A percentile compares a stretch with the other conserved stretches of the same genome.
Conservation (phyloP, 2,888 invertebrate species). For the Leptura quadrifasciata region DNA sequence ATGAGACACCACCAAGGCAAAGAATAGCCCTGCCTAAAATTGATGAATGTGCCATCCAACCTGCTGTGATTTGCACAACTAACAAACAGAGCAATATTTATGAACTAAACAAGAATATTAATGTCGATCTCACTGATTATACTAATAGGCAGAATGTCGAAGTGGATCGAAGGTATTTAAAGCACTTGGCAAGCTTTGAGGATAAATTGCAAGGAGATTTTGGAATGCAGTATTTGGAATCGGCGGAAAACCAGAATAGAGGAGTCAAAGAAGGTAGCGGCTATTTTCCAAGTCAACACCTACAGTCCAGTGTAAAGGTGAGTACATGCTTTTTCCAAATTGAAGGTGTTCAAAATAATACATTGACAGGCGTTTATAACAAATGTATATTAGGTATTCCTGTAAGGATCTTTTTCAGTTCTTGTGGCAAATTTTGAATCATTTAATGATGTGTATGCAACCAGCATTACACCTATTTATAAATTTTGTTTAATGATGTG, state of each 20-base stretch:
- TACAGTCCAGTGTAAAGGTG: neutral
- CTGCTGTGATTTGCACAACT: slow-evolving; percentile 52
- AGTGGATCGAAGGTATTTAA: slow-evolving; percentile 40
- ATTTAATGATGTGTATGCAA: neutral
- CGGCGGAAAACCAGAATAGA: neutral
- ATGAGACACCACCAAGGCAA: slow-evolving; percentile 57
- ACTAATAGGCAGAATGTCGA: slow-evolving; percentile 35
- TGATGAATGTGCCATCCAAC: slow-evolving; percentile 52
- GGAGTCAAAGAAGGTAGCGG: neutral
- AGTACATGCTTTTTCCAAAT: neutral
- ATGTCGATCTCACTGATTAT: slow-evolving; percentile 35
- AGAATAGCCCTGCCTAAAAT: slow-evolving; percentile 45
- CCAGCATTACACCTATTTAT: neutral
- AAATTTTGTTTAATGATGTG: too few species aligned
- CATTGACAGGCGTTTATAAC: neutral
- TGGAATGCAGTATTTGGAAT: neutral
- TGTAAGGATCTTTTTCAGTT: neutral
- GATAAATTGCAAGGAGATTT: slow-evolving; percentile 15
- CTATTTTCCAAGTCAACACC: neutral
- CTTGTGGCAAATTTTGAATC: neutral
- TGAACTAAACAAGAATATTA: slow-evolving; percentile 51
- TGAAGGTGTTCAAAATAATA: neutral
- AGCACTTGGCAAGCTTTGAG: slow-evolving; percentile 40
- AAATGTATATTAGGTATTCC: neutral
- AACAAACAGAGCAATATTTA: slow-evolving; percentile 53